Evolutionary conservation across 2,797 vertebrate genomes (phyloP).

Genomic region (Carduelis carduelis): DNA sequence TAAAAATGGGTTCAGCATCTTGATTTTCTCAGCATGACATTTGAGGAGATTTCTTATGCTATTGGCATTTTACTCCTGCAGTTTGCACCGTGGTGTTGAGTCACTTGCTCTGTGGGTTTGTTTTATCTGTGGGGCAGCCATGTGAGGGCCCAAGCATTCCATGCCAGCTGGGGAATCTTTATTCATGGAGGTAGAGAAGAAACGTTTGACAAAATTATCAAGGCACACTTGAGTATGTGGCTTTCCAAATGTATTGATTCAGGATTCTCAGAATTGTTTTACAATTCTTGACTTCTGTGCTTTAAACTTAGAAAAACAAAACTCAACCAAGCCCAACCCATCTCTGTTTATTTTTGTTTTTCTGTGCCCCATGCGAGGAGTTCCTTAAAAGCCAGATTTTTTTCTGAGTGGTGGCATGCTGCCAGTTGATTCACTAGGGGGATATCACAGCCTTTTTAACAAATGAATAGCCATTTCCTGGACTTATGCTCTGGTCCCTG

Average conservation of each 20-base stretch:
- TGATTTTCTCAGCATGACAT: slow-evolving; percentile 62
- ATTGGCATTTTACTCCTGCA: neutral
- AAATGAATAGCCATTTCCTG: neutral
- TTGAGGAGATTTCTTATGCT: neutral
- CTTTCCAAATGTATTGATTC: neutral
- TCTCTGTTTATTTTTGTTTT: neutral
- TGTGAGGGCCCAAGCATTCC: neutral
- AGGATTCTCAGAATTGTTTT: neutral
- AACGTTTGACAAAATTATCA: neutral
- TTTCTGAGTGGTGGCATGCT: neutral
- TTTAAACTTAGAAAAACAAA: neutral
- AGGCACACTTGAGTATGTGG: neutral
- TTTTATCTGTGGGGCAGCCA: neutral
- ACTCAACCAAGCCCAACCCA: neutral
- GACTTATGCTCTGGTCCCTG: neutral
- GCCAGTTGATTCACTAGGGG: neutral
- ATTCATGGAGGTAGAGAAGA: neutral
- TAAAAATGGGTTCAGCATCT: slow-evolving; percentile 64
- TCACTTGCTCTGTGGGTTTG: slow-evolving; percentile 5
- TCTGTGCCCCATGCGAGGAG: neutral
- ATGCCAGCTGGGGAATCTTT: neutral
- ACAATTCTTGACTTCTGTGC: neutral
- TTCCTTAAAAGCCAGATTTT: neutral
- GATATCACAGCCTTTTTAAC: neutral
- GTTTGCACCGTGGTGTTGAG: neutral